Base-by-base conservation (phyloP, 2,113 vertebrate species). In the Syngnathus typhle region DNA sequence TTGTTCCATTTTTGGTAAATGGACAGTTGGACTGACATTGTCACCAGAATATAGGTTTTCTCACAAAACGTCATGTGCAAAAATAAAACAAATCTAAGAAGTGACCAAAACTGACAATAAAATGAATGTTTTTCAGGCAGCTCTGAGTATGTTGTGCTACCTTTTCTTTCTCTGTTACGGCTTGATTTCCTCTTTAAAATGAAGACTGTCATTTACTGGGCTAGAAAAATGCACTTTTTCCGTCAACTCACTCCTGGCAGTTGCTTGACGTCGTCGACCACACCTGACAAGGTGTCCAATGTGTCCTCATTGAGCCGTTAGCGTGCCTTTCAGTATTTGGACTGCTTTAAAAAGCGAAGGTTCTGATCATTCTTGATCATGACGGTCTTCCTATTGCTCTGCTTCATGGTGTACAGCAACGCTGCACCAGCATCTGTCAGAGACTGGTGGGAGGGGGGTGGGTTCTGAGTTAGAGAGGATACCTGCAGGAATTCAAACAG, bases 371-470 rank as follows among this genome's bases (percentile, higher is more conserved):
- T 61, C 80, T 80, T 80, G 60, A 67, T 51, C 23, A 72, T 76
- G 60, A 84, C 83, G 32, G 81, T 79, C 68, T 72, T 87, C 66
- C 78, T 87, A 82, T 88, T 88, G 78, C 81, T 72, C 67, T 86
- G 83, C 73, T 89, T 91, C 86, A 90, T 88, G 44, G 49, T 38
- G 76, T 87, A 89, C 67, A 91, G 73, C 72, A 91, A 81, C 0
- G n/a, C 88, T 13, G 90, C 88, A 6, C 84, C 88, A 8, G 59
- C 70, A 0, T 91, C 90, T 70, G 90, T 90, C 54, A 91, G 70
- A 68, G 84, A 69, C 89, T 91, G 70, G 12, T 1, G 47, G 62
- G 62, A 75, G 39, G 63, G 44, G 12, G 23, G 5, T 4, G 12
- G 13, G 6, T n/a, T n/a, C n/a, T n/a, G 6, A 58, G 13, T 36